Base-by-base conservation (phyloP, 2,113 vertebrate species). In the Amphilophus citrinellus region DNA sequence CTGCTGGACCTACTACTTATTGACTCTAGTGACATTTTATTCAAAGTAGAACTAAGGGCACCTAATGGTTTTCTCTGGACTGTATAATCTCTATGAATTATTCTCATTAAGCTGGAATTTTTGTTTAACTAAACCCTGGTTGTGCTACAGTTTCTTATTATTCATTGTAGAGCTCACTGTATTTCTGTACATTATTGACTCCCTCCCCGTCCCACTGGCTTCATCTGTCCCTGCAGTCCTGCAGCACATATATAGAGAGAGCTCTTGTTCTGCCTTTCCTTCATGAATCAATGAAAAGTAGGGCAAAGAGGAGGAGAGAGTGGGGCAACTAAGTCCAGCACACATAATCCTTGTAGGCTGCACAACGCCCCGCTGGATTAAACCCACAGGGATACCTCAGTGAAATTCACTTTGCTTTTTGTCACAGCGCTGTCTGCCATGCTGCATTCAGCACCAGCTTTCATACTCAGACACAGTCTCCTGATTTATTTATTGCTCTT, bases 271-370 rank as follows among this genome's bases (percentile, higher is more conserved):
- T 83, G 77, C 80, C 79, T 85, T 57, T 84, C 79, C 83, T 66
- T 87, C 81, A 92, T 83, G 89, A 94, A 94, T 94, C 84, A 92
- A 92, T 92, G 84, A 93, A 95, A 95, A 95, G 91, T 96, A 95
- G 96, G 94, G 83, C 94, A 94, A 84, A 86, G 83, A 89, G 89
- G 91, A 93, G 91, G 89, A 91, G 86, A 87, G 85, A 94, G 87
- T 93, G 91, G 94, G 93, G 90, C 93, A 95, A 86, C 87, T 91
- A 91, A 86, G 90, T 89, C 84, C 94, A 87, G 88, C 90, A 93
- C 92, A 92, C 92, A 94, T 95, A 95, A 96, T 96, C 95, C 93
- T 94, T 79, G 80, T 86, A 89, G 94, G 89, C 93, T 91, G 86
- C 27, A 76, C 91, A 88, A 89, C 84, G 87, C 88, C 92, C 91